Base-by-base conservation (phyloP, 53 echinoderm and acorn worm species). In the Luidia sarsii region DNA sequence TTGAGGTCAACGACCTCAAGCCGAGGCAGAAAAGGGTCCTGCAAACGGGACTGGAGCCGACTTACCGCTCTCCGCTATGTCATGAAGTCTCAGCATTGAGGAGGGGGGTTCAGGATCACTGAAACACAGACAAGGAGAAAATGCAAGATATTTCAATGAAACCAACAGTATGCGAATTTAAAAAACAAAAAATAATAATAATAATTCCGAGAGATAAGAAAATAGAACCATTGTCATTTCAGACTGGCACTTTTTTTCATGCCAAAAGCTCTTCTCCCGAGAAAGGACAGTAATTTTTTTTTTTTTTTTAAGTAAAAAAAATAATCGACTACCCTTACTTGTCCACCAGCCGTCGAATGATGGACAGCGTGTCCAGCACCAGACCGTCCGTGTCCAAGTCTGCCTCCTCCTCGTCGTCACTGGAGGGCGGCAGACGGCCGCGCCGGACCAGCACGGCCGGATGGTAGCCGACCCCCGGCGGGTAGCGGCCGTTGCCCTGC, bases 41-140 rank as follows among this genome's bases (percentile, higher is more conserved):
- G n/a, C n/a, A n/a, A n/a, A n/a, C n/a, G n/a, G n/a, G n/a, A 25
- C 1, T 7, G 14, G 13, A 1, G 20, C 10, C 2, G 28, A 59
- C 83, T 53, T 86, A 89, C 96, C 96, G 80, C 90, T 79, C 83
- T 96, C 96, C 38, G 93, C 96, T 53, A 93, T 96, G 80, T 93
- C 90, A 50, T 96, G 93, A 55, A 96, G 86, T 64, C 93, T 71
- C 28, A 96, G 71, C 83, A 96, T 93, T 2, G 96, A 85, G 67
- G 82, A 88, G 4, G 96, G 96, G 28, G 96, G 96, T 56, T 96
- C 96, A 83, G 93, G 96, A n/a, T 96, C 93, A 81, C 96, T 96
- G 80, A 27, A 84, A 50, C 33, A 57, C 71, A 37, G 33, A 82
- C 52, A 49, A 39, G 14, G 34, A 35, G 55, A 51, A 13, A 45